These are phyloP conservation scores for Carposina sasakii DNA, from an alignment of 1,140 invertebrate species.

Conservation along the genomic window DNA sequence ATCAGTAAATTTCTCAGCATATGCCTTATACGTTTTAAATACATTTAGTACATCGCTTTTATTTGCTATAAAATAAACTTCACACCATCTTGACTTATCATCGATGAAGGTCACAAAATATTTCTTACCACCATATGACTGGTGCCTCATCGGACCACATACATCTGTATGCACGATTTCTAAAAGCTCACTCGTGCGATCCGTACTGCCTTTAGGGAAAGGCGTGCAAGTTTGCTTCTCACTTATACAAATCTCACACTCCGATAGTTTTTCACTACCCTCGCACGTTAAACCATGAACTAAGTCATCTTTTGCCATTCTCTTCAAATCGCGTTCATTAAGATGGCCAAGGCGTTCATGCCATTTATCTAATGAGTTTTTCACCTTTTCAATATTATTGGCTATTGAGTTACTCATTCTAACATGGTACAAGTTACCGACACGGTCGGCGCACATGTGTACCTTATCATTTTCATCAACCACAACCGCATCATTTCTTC, in stretches of 20 bases:
- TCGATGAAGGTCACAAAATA: constrained; percentile 41
- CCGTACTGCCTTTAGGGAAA: constrained; percentile 1
- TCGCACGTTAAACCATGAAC: no score
- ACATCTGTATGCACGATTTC: constrained; percentile 33
- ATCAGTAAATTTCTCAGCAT: not conserved
- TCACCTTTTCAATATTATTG: no score
- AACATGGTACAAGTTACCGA: no score
- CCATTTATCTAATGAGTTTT: no score
- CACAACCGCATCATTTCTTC: no score
- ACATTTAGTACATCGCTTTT: constrained; percentile 44
- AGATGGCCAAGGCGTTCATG: no score
- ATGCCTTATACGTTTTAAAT: constrained; percentile 29
- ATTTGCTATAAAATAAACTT: constrained; percentile 45
- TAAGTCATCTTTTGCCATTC: no score
- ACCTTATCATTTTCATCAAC: no score
- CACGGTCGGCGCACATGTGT: no score
- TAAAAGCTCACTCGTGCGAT: constrained; percentile 5
- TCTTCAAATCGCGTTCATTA: no score
- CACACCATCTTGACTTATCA: constrained; percentile 32
- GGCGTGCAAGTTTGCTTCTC: not conserved
- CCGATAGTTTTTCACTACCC: no score
- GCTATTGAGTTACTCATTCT: no score
- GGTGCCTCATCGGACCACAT: constrained; percentile 24
- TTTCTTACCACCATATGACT: constrained; percentile 19
- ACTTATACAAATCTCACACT: not conserved